Percentiles rank a stretch among this genome's conserved stretches.
These are phyloP conservation scores for Euproctis similis DNA, from an alignment of 2,888 invertebrate species.

Conservation along the genomic window DNA sequence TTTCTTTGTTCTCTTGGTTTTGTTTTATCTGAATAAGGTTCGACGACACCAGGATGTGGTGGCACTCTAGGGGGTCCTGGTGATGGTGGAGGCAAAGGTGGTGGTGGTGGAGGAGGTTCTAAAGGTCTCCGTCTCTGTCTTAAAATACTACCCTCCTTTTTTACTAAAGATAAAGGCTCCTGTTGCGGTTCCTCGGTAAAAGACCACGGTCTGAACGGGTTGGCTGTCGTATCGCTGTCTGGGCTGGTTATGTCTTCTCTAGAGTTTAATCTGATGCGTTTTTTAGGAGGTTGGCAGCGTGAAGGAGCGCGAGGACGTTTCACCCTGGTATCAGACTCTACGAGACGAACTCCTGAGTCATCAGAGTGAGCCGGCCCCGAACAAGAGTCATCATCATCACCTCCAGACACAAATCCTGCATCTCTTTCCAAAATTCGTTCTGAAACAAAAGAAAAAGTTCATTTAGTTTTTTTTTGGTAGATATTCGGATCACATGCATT, in stretches of 20 bases:
- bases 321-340: constrained; percentile 64
- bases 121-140: constrained; percentile 51
- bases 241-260: constrained; percentile 53
- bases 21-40: constrained; percentile 38
- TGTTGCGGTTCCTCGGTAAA: constrained; percentile 74
- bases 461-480: too few species aligned
- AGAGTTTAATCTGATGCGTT: constrained; percentile 77
- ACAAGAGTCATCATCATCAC: constrained; percentile 80
- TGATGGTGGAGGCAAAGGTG: constrained; percentile 41
- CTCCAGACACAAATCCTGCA: constrained; percentile 84
- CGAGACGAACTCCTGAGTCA: constrained; percentile 67
- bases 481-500: too few species aligned
- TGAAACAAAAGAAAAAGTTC: constrained; percentile 73
- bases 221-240: constrained; percentile 56
- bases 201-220: constrained; percentile 82
- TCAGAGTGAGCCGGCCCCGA: constrained; percentile 71
- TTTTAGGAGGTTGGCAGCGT: constrained; percentile 79
- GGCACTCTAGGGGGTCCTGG: constrained; percentile 69
- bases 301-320: constrained; percentile 70
- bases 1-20: constrained; percentile 84
- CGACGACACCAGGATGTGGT: constrained; percentile 68
- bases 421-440: constrained; percentile 77
- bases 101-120: constrained; percentile 48
- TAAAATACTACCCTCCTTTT: constrained; percentile 53
- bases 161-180: constrained; percentile 79